Evolutionary conservation across 1,140 invertebrate species (phyloP), one percentile per base, ranked within the genome.

Genomic region (Eurosta solidaginis): DNA sequence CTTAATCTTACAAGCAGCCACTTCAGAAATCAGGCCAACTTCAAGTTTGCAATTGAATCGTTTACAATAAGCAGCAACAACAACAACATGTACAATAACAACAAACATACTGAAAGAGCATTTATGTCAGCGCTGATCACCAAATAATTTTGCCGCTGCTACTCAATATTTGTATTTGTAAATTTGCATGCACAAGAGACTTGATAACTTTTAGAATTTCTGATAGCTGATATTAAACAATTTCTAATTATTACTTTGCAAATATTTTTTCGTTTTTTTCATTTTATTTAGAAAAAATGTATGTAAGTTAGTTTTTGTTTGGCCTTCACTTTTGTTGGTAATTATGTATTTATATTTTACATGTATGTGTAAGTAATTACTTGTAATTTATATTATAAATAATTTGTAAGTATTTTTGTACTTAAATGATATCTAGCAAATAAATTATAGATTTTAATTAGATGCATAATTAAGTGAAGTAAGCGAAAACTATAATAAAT

Each of bases 331-430:
- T 42, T 25, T 9, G 12, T 75, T 14, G 22, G 14, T 20, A 7
- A n/a, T 44, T 25, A 17, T 25, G 36, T 14, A 29, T 45, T n/a
- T 52, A 36, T 52, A 29, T 76, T 76, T 52, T 44, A 42, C 36
- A 14, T 54, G 76, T 68, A 68, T 40, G 17, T 63, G 76, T 77
- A 77, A 27, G 33, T 68, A 68, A 12, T 68, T n/a, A n/a, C n/a
- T n/a, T n/a, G n/a, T n/a, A n/a, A n/a, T n/a, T n/a, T 77, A 20
- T 59, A 40, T 77, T 77, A 52, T 63, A 77, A 36, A 54, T 77
- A 45, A 52, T 77, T 83, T 84, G 82, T 85, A 85, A 85, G 82
- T 85, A 85, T 85, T 85, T 85, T 85, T 85, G 84, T 85, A 85
- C 84, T 79, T 85, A 85, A 76, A 25, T 45, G 7, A 9, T 9